Base-by-base conservation (phyloP, 2,797 vertebrate genomes). In the Phrynocephalus forsythii region DNA sequence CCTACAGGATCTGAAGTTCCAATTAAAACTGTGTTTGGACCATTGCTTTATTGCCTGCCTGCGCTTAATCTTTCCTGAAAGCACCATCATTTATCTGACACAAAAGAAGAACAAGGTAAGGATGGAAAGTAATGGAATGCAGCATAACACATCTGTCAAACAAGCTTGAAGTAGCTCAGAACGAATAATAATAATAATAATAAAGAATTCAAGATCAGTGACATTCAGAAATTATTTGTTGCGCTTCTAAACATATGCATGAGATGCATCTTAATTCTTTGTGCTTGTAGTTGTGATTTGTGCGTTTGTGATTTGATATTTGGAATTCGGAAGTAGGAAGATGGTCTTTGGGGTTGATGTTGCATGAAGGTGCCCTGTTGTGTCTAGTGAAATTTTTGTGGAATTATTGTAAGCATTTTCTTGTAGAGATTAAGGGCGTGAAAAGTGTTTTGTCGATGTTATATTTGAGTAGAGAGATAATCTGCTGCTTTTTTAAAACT, bases 111-210 rank as follows among this genome's bases (percentile, higher is more conserved):
- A 96, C 76, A 44, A 96, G 94, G 91, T 96, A 96, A 96, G 94
- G 86, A 94, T 79, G 91, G 93, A 96, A 97, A 93, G 87, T 94
- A 97, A 96, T 97, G 93, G 96, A 97, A 96, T 96, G 90, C 93
- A 95, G 90, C 91, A 86, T 90, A 95, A 93, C 92, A 92, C 91
- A 96, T 97, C 95, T 94, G 94, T 97, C 95, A 97, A 94, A 95
- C 89, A 89, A 96, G 92, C 1, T 7, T 86, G 85, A 94, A 94
- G 89, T 83, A 90, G 84, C 84, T 93, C 96, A 89, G 82, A 85
- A 71, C 94, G 52, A 95, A 94, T 77, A 79, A 86, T 84, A 63
- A 75, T 63, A 38, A 33, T 20, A 84, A 85, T 83, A 77, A 83
- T 83, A 56, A 95, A 94, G 13, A 0, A 93, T 91, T 67, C 89